phyloP scores from a whole-genome alignment of 2,888 invertebrate genomes.

The Imbricaverruca yamaguchii region DNA sequence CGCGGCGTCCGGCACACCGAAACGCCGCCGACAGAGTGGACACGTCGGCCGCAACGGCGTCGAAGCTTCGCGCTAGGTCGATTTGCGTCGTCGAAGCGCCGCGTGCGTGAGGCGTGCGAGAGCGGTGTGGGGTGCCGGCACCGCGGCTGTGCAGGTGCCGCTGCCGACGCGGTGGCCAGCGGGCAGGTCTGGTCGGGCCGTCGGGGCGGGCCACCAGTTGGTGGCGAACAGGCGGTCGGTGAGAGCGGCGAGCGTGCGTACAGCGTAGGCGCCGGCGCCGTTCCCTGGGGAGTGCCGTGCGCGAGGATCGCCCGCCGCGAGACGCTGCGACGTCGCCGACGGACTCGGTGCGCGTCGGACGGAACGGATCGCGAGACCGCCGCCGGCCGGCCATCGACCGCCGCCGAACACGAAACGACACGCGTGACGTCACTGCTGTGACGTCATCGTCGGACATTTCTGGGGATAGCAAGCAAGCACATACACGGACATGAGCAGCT shows the following conservation, averaged over 20 bases:
- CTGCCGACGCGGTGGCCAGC: not conserved
- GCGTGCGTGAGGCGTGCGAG: not conserved
- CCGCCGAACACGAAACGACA: constrained; percentile 1
- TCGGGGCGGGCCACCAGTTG: not conserved
- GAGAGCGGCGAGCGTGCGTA: not conserved
- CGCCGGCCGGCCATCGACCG: not conserved
- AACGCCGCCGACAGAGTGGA: no score
- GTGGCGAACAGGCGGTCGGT: constrained; percentile 7
- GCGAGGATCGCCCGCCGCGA: not conserved
- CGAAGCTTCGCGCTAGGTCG: no score
- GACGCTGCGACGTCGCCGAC: not conserved
- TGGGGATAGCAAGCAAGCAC: not conserved
- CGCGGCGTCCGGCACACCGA: not conserved
- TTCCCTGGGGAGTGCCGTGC: not conserved
- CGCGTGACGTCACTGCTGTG: not conserved
- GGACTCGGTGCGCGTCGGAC: no score
- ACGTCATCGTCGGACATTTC: not conserved
- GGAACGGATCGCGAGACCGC: no score
- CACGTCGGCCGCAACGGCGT: no score
- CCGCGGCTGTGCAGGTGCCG: not conserved
- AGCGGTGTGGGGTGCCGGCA: not conserved
- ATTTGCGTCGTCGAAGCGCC: no score
- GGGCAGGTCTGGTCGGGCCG: not conserved
- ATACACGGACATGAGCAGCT: not conserved
- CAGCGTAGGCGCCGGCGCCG: not conserved